Base-by-base conservation (phyloP, 2,113 vertebrate genomes). In the Peromyscus maniculatus region DNA sequence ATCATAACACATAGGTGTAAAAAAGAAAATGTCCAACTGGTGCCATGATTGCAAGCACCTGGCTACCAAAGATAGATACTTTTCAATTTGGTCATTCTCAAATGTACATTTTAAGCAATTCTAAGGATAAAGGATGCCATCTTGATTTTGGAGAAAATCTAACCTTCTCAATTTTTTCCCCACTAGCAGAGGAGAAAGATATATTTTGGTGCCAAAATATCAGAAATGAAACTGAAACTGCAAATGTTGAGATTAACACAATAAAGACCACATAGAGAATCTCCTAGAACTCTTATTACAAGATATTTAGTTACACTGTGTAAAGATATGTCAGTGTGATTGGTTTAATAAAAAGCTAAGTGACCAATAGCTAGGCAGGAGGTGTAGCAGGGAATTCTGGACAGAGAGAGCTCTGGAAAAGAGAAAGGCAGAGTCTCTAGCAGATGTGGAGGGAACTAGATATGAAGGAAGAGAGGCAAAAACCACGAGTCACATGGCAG, bases 11-110 rank as follows among this genome's bases (percentile, higher is more conserved):
- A 93, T 57, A 95, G 82, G 91, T 97, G 74, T 91, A 94, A 97
- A 97, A 77, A 95, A 95, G 88, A 96, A 97, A 94, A 91, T 92
- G 82, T 82, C 46, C 96, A 96, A 91, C 67, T 91, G 77, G 89
- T 31, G 69, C 67, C 87, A 93, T 69, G 87, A 74, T 84, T 72
- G 64, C 2, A 66, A 94, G 5, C 82, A 66, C 46, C 67, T 72
- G 78, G 33, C 24, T n/a, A 75, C 55, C 33, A 69, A 10, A 11
- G 9, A 64, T 64, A 86, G 3, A 7, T 92, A 69, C 94, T 89
- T 89, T 78, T 11, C 78, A 95, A 67, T 67, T 79, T 87, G 26
- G 2, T 79, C 96, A 67, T 52, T 96, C 31, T 94, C 86, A 21
- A 93, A 91, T 72, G 21, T 89, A 15, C 21, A 31, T 74, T 88